Evolutionary conservation across 2,888 invertebrate genomes (phyloP), one percentile per base, ranked within the genome.

Genomic region (Oligia strigilis): DNA sequence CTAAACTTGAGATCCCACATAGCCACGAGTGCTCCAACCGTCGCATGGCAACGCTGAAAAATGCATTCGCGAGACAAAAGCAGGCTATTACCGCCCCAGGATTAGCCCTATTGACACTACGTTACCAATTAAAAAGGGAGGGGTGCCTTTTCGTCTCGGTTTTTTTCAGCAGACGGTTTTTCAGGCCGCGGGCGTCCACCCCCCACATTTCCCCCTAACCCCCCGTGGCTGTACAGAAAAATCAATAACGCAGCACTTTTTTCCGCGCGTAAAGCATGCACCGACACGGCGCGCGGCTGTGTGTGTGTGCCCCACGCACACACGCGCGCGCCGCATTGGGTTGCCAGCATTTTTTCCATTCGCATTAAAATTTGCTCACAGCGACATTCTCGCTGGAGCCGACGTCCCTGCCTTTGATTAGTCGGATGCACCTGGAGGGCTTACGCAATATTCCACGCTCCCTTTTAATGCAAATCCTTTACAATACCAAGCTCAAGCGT

Each of bases 211-310:
- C 90, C 85, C 92, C 93, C 91, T 87, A 85, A 76, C 88, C 91
- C 93, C 93, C 93, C 94, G 91, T 94, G 94, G 94, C 96, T 94
- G 96, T 96, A 96, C 95, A 96, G 97, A 96, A 97, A 97, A 97
- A 97, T 97, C 97, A 97, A 97, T 97, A 97, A 96, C 97, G 97
- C 97, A 97, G 97, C 97, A 96, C 95, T 97, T 97, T 97, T 97
- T 97, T 97, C 97, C 96, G 95, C 96, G 97, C 97, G 97, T 97
- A 97, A 97, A 97, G 96, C 97, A 97, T 97, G 97, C 97, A 97
- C 96, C 96, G 96, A 95, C 96, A 95, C 93, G 93, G 91, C 78
- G 78, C 75, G 86, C 81, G 81, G 13, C 76, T 91, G 94, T 94
- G 95, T 95, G 95, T 92, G 94, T 91, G 84, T 58, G 66, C 84